Conservation (phyloP, 2,113 vertebrate genomes). For the Columba janthina region DNA sequence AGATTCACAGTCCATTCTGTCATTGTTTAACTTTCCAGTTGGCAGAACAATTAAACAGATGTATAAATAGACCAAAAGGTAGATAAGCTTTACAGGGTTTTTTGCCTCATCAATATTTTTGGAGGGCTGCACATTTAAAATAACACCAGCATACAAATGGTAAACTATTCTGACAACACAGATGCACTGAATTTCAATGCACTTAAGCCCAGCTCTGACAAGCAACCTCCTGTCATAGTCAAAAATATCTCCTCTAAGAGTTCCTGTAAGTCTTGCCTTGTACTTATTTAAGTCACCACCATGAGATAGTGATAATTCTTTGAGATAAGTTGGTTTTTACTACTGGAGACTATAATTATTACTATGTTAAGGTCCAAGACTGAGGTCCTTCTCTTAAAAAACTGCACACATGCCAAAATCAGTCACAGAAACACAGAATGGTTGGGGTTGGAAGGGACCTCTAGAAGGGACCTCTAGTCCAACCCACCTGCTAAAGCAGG, state of each 20-base stretch:
- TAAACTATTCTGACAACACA: neutral
- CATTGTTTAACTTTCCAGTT: slow-evolving; percentile 36
- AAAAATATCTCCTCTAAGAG: slow-evolving; percentile 9
- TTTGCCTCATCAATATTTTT: slow-evolving; percentile 19
- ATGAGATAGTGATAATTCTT: neutral
- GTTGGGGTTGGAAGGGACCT: too few species aligned
- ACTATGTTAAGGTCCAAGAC: neutral
- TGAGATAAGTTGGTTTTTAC: neutral
- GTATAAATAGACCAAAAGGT: slow-evolving; percentile 13
- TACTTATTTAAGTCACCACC: neutral
- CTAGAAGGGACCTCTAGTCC: too few species aligned
- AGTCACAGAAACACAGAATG: too few species aligned
- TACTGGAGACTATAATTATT: neutral
- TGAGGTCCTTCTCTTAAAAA: neutral
- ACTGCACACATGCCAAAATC: neutral
- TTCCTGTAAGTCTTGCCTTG: slow-evolving; percentile 1
- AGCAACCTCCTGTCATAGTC: neutral
- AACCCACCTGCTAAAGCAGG: too few species aligned
- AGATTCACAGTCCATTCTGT: slow-evolving; percentile 37
- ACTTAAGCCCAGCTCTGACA: slow-evolving; percentile 33
- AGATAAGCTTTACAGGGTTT: neutral
- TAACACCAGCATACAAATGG: slow-evolving; percentile 23
- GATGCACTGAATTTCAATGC: slow-evolving; percentile 11
- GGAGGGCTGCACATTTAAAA: neutral
- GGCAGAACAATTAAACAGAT: slow-evolving; percentile 11